A percentile compares a stretch with the other conserved stretches of the same genome.
phyloP scores from a whole-genome alignment of 2,888 invertebrate genomes.

The Latheticus oryzae region DNA sequence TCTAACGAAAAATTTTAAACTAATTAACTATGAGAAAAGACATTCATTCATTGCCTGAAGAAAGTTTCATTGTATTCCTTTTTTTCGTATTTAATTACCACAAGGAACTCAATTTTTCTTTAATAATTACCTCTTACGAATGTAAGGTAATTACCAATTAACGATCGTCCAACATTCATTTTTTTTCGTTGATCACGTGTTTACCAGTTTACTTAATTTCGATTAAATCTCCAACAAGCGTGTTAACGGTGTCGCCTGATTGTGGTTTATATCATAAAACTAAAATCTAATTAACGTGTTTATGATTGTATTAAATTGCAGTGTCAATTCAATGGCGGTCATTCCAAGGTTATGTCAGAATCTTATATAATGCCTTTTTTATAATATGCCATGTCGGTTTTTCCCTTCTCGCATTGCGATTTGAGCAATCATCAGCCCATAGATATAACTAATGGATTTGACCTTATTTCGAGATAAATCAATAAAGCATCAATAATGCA shows the following conservation, averaged over 20 bases:
- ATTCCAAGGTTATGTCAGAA: constrained; percentile 23
- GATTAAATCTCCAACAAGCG: constrained; percentile 5
- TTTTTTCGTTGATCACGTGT: not conserved
- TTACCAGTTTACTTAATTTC: not conserved
- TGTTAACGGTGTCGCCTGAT: not conserved
- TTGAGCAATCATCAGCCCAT: constrained; percentile 14
- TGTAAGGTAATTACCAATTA: constrained; percentile 20
- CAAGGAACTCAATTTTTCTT: too few relatives aligned
- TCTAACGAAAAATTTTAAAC: too few relatives aligned
- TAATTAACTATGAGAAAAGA: too few relatives aligned
- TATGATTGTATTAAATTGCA: constrained; percentile 34
- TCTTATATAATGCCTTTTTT: too few relatives aligned
- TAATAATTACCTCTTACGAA: too few relatives aligned
- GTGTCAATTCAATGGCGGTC: constrained; percentile 28
- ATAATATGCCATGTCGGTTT: too few relatives aligned
- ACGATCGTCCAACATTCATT: too few relatives aligned
- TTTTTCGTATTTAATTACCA: too few relatives aligned
- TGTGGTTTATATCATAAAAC: constrained; percentile 17
- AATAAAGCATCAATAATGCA: constrained; percentile 21
- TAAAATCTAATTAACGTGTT: constrained; percentile 32
- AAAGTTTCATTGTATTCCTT: too few relatives aligned
- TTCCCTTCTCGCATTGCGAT: too few relatives aligned
- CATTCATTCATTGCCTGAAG: too few relatives aligned
- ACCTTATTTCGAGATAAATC: constrained; percentile 30
- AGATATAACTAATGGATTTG: constrained; percentile 29